Conservation (phyloP, 2,113 vertebrate species). For the Isurus oxyrinchus region DNA sequence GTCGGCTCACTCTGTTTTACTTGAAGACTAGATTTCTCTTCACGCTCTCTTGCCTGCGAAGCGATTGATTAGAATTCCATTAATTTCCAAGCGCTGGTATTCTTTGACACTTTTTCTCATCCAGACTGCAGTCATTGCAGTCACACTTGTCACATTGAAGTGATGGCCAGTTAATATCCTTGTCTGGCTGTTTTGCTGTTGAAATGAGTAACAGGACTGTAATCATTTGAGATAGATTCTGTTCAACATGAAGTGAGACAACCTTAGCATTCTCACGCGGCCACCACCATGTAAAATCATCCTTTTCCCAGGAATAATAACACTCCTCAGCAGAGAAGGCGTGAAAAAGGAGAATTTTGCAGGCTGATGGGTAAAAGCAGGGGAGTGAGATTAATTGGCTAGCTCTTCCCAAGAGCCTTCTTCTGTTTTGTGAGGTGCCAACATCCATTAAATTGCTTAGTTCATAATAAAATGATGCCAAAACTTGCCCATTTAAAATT, state of each 20-base stretch:
- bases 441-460: not conserved
- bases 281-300: not conserved
- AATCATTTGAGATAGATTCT: not conserved
- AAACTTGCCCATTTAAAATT: not conserved
- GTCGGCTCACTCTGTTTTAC: no score
- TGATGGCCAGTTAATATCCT: not conserved
- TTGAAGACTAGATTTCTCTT: not conserved
- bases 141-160: not conserved
- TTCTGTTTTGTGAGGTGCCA: not conserved
- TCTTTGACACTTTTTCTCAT: not conserved
- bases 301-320: not conserved
- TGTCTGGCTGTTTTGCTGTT: not conserved
- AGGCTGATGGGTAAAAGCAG: not conserved
- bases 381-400: not conserved
- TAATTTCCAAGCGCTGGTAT: not conserved
- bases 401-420: not conserved
- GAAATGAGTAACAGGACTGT: not conserved
- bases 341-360: not conserved
- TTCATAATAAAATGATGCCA: not conserved
- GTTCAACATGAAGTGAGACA: not conserved
- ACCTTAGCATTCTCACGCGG: not conserved
- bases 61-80: not conserved
- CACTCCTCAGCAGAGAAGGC: not conserved
- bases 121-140: not conserved
- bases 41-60: not conserved